Percentiles rank a stretch among this genome's conserved stretches.
phyloP scores from a whole-genome alignment of 1,140 invertebrate species.

The Drosophila hydei region DNA sequence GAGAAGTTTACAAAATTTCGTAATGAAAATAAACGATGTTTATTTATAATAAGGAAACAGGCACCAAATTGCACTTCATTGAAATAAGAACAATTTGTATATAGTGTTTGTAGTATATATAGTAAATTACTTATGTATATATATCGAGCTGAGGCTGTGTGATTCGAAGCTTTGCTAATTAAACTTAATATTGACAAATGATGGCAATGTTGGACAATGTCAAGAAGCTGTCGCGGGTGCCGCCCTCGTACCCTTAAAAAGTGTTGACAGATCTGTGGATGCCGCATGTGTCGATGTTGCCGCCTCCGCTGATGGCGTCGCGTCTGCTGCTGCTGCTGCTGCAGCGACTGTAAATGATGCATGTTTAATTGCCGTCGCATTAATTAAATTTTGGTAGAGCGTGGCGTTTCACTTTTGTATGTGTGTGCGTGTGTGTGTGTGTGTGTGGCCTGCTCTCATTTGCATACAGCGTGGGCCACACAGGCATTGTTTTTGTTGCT shows the following conservation, averaged over 20 bases:
- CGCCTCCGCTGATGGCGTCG: constrained; percentile 59
- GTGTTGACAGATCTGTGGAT: constrained; percentile 76
- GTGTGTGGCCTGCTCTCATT: constrained; percentile 38
- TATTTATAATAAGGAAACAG: constrained; percentile 23
- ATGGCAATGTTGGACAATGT: constrained; percentile 69
- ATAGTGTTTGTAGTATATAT: constrained; percentile 13
- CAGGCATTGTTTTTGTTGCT: constrained; percentile 43
- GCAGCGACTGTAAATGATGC: constrained; percentile 76
- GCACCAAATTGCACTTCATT: constrained; percentile 62
- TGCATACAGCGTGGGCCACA: constrained; percentile 55
- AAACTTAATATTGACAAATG: constrained; percentile 82
- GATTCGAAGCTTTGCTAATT: constrained; percentile 65
- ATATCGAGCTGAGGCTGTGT: constrained; percentile 7
- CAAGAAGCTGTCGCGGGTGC: constrained; percentile 50
- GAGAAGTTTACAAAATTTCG: constrained; percentile 31
- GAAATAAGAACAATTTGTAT: constrained; percentile 39
- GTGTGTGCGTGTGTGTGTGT: constrained; percentile 39
- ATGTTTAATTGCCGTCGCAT: constrained; percentile 80
- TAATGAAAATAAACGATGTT: constrained; percentile 71
- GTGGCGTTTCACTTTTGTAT: constrained; percentile 21
- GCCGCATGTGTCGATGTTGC: constrained; percentile 65
- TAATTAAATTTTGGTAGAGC: constrained; percentile 75
- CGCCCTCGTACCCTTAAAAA: constrained; percentile 54
- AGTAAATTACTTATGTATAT: constrained; percentile 3
- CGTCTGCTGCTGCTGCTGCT: constrained; percentile 47